Percentiles rank a stretch among this genome's conserved stretches.
These are phyloP conservation scores for Petrophora chlorosata DNA, from an alignment of 2,888 invertebrate genomes.

Conservation along the genomic window DNA sequence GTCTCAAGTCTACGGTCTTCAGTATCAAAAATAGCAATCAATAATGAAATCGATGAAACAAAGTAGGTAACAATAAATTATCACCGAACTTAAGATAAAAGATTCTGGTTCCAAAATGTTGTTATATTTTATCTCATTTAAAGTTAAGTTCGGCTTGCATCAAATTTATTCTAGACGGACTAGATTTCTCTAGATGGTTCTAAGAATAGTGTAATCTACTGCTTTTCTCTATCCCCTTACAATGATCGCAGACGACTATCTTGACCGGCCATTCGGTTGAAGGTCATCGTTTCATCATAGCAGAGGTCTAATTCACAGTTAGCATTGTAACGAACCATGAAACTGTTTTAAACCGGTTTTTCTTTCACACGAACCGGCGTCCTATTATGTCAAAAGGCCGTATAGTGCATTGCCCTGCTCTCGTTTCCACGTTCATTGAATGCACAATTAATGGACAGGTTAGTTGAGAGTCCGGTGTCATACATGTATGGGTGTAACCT, in stretches of 20 bases:
- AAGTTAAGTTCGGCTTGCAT: too few species aligned
- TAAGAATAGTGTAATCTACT: too few species aligned
- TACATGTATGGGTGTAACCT: background rate
- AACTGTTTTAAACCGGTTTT: slow-evolving; percentile 13
- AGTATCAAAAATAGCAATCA: slow-evolving; percentile 2
- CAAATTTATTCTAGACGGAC: too few species aligned
- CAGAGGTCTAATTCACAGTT: too few species aligned
- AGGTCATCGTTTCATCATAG: too few species aligned
- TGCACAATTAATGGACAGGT: background rate
- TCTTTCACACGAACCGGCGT: background rate
- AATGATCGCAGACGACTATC: too few species aligned
- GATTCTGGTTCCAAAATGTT: too few species aligned
- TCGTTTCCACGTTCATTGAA: slow-evolving; percentile 14
- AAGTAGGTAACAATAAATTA: slow-evolving; percentile 21
- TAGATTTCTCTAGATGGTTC: too few species aligned
- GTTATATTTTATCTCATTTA: too few species aligned
- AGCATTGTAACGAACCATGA: background rate
- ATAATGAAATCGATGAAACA: background rate
- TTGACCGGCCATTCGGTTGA: too few species aligned
- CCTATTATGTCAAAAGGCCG: background rate
- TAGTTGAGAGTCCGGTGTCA: background rate
- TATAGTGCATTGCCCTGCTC: slow-evolving; percentile 22
- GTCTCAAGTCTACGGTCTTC: slow-evolving; percentile 12
- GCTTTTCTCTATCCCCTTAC: too few species aligned
- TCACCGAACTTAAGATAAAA: background rate